Base-by-base conservation (phyloP, 2,888 invertebrate genomes). In the Chrysolina haemoptera region DNA sequence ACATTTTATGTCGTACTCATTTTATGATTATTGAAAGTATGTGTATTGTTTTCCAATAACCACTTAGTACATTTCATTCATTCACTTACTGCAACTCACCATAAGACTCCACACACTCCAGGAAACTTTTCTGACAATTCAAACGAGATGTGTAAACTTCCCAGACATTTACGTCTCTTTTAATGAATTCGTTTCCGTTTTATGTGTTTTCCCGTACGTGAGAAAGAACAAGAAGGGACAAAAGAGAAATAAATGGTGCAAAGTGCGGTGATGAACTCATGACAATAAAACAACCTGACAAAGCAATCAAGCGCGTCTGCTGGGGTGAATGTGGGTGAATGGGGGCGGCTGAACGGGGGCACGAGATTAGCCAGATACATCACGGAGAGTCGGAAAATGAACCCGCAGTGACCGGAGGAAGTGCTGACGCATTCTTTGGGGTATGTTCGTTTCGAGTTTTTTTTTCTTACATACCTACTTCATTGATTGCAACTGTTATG, bases 201-300 rank as follows among this genome's bases (percentile, higher is more conserved):
- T 71, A 70, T 69, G 70, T 70, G 64, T 72, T 48, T 67, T 62
- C 64, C 62, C 43, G 59, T 70, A 75, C 74, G 70, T 76, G 75
- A 70, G 72, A 74, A 66, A 40, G 68, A 73, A 74, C 73, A 78
- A 73, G 78, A 75, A 73, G 76, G 67, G 65, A 68, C 75, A 70
- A 76, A 68, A 70, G 59, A 73, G 77, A 80, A 83, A 81, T 78
- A 80, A 83, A 78, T 78, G 81, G 82, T 78, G 79, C 77, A 80
- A 81, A 82, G 79, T 81, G 81, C 80, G 78, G 82, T 80, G 84
- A 85, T 84, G 84, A 85, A 84, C 84, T 81, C 82, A 76, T 84
- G 85, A 86, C 86, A 86, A 87, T 87, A 86, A 86, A 86, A 84
- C 84, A 85, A 86, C 86, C 85, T 86, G 86, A 87, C 87, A 83